A percentile compares a stretch with the other conserved stretches of the same genome.
Conservation (phyloP, 2,888 invertebrate genomes). For the Conchocele bisecta region DNA sequence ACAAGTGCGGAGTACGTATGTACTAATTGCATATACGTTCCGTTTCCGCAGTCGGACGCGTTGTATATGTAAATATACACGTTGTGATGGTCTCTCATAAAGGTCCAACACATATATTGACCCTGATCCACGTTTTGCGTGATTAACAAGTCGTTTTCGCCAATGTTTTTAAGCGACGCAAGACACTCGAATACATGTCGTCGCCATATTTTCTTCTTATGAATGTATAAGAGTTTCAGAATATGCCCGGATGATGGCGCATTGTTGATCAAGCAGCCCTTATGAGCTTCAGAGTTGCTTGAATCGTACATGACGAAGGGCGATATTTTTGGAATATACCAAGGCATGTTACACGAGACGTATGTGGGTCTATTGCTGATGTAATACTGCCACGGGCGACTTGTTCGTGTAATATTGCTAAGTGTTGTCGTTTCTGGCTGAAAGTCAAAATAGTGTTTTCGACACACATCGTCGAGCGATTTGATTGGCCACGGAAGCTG, state of each 20-base stretch:
- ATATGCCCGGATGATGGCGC: constrained; percentile 33
- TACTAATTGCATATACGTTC: constrained; percentile 56
- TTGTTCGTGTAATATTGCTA: constrained; percentile 31
- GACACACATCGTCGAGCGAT: constrained; percentile 45
- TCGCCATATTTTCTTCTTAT: constrained; percentile 7
- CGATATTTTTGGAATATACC: constrained; percentile 55
- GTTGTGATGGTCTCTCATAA: constrained; percentile 26
- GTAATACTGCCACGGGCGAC: constrained; percentile 51
- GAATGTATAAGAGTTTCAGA: constrained; percentile 44
- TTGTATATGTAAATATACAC: constrained; percentile 46
- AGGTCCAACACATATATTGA: constrained; percentile 52
- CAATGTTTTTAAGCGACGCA: constrained; percentile 54
- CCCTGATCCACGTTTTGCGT: constrained; percentile 39
- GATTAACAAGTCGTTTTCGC: constrained; percentile 52
- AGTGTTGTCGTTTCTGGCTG: constrained; percentile 20
- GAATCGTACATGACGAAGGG: constrained; percentile 45
- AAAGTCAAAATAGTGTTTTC: constrained; percentile 53
- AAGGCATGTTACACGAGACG: constrained; percentile 51
- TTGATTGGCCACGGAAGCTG: constrained; percentile 54
- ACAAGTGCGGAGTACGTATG: constrained; percentile 31
- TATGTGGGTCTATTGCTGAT: constrained; percentile 43
- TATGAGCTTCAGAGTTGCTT: constrained; percentile 19
- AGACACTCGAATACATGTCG: constrained; percentile 42
- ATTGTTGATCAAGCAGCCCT: constrained; percentile 41
- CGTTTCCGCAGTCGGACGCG: constrained; percentile 54